A percentile compares a stretch with the other conserved stretches of the same genome.
Evolutionary conservation across 2,113 vertebrate genomes (phyloP).

Genomic region (Psittacus erithacus): DNA sequence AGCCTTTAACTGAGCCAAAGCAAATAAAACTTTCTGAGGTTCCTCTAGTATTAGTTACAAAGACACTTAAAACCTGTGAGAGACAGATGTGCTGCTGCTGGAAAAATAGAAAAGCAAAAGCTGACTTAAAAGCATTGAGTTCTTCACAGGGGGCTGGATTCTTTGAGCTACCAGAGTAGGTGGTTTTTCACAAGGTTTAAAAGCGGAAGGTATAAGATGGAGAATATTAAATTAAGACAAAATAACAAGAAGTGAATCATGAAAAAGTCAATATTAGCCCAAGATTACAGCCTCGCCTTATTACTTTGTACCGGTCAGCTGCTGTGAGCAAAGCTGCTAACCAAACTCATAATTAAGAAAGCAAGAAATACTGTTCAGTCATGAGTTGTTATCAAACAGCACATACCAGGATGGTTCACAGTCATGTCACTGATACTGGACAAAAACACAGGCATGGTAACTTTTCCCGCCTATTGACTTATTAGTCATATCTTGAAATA

Average conservation of each 20-base stretch:
- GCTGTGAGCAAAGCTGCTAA: neutral
- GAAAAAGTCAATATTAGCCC: neutral
- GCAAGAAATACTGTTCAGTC: neutral
- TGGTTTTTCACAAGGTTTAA: neutral
- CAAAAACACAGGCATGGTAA: neutral
- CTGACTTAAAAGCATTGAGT: neutral
- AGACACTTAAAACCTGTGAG: slow-evolving; percentile 31
- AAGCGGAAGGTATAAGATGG: neutral
- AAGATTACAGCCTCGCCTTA: neutral
- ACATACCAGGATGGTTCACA: neutral
- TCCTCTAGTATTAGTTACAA: neutral
- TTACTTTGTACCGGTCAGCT: neutral
- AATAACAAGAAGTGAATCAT: slow-evolving; percentile 21
- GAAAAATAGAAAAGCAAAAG: slow-evolving; percentile 30
- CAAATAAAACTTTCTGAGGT: slow-evolving; percentile 36
- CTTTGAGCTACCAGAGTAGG: neutral
- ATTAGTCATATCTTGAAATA: slow-evolving; percentile 60
- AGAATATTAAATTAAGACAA: neutral
- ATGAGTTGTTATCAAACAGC: neutral
- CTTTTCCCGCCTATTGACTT: slow-evolving; percentile 53
- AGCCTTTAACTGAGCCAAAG: slow-evolving; percentile 32
- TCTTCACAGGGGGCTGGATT: neutral
- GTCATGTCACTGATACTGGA: neutral
- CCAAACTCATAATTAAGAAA: neutral
- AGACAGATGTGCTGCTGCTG: slow-evolving; percentile 24